Conservation (phyloP, 2,113 vertebrate species). For the Sturnus vulgaris region DNA sequence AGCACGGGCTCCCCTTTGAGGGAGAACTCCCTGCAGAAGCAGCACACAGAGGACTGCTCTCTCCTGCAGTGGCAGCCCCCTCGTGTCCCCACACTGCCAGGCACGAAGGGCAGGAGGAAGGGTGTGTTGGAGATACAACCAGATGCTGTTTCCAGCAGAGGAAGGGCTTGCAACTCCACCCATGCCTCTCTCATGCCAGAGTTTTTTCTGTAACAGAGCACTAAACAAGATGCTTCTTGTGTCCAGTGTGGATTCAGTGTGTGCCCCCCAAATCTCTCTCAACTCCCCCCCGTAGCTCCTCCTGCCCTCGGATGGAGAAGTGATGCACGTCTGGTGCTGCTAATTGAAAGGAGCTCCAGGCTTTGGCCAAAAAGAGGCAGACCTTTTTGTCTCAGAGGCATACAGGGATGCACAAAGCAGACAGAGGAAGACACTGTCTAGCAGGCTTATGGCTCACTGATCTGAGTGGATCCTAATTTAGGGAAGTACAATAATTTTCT, state of each 20-base stretch:
- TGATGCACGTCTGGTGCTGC: not conserved
- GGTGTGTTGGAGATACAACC: not conserved
- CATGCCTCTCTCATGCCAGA: not conserved
- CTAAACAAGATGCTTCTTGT: not conserved
- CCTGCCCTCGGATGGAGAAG: not conserved
- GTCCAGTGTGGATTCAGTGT: not conserved
- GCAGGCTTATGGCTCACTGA: not conserved
- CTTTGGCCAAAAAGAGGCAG: not conserved
- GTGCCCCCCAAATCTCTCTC: not conserved
- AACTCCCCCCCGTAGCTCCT: not conserved
- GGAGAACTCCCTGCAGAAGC: not conserved
- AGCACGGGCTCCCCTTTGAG: accelerated
- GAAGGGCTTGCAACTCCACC: not conserved
- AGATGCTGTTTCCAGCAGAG: not conserved
- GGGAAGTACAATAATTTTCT: not conserved
- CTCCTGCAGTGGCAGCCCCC: not conserved
- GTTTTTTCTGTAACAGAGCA: not conserved
- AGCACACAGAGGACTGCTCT: not conserved
- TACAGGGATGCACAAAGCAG: not conserved
- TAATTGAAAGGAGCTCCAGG: not conserved
- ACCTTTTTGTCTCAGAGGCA: not conserved
- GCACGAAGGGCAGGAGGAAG: not conserved
- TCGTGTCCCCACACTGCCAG: accelerated
- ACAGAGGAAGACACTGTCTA: not conserved
- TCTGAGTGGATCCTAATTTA: not conserved